Percentiles rank a stretch among this genome's conserved stretches.
These are phyloP conservation scores for Oryzias curvinotus DNA, from an alignment of 2,113 vertebrate species.

Conservation along the genomic window DNA sequence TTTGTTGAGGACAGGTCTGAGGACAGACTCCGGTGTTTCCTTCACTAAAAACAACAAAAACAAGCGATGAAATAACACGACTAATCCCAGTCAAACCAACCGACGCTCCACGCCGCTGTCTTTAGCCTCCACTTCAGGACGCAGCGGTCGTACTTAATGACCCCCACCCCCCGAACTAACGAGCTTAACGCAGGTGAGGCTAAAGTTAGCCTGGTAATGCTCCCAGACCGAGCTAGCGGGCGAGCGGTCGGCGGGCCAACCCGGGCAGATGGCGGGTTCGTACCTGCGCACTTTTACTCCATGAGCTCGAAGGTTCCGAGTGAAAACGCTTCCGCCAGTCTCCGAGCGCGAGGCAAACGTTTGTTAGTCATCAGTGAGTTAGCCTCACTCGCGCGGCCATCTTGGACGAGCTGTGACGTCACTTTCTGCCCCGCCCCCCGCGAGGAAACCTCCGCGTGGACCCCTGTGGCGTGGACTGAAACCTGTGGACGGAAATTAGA, in stretches of 20 bases:
- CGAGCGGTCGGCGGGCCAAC: conserved; percentile 11
- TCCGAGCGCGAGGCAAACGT: background rate
- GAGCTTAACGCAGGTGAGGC: conserved; percentile 2
- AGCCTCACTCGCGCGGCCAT: too few species aligned
- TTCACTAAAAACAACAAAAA: conserved; percentile 1
- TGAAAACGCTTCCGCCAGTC: background rate
- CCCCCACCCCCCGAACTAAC: background rate
- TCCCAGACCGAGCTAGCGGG: conserved; percentile 18
- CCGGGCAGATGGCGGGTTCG: conserved; percentile 16
- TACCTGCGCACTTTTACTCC: conserved; percentile 49
- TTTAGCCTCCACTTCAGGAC: too few species aligned
- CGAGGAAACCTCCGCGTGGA: too few species aligned
- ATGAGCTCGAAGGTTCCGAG: conserved; percentile 8
- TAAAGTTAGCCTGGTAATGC: conserved; percentile 25
- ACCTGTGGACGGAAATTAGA: too few species aligned
- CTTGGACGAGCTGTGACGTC: too few species aligned
- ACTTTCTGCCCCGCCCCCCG: too few species aligned
- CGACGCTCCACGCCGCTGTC: too few species aligned
- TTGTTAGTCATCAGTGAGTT: conserved; percentile 8
- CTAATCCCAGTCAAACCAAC: too few species aligned
- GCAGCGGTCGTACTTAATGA: too few species aligned
- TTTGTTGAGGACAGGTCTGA: background rate
- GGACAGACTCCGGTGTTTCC: background rate
- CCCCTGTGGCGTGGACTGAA: too few species aligned
- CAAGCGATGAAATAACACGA: conserved; percentile 17